Evolutionary conservation across 2,888 invertebrate genomes (phyloP).

Genomic region (Cataglyphis livida): DNA sequence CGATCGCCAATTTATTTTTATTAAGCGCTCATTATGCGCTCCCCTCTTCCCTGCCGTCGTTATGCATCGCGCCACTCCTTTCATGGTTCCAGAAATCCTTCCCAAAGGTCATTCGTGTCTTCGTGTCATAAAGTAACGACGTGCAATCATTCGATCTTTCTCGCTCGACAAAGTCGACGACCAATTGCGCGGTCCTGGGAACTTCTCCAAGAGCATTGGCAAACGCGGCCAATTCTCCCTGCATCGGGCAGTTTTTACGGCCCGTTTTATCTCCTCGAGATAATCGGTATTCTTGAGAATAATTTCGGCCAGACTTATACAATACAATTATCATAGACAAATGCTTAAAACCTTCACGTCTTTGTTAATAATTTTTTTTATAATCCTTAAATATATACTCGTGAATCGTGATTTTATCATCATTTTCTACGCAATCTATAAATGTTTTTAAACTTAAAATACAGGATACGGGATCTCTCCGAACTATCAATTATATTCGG

Average conservation of each 20-base stretch:
- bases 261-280: slow-evolving; percentile 22
- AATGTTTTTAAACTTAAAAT: background rate
- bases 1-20: slow-evolving; percentile 62
- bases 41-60: slow-evolving; percentile 30
- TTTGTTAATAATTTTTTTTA: background rate
- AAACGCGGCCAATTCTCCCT: slow-evolving; percentile 41
- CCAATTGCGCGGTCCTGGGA: slow-evolving; percentile 42
- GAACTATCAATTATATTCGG: background rate
- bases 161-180: slow-evolving; percentile 38
- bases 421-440: background rate
- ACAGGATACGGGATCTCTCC: background rate
- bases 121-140: slow-evolving; percentile 57
- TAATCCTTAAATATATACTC: background rate
- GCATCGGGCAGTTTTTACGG: slow-evolving; percentile 42
- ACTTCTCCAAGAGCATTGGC: slow-evolving; percentile 41
- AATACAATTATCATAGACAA: slow-evolving; percentile 8
- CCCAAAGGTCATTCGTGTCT: slow-evolving; percentile 37
- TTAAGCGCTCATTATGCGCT: slow-evolving; percentile 61
- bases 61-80: slow-evolving; percentile 24
- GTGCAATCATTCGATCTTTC: slow-evolving; percentile 45
- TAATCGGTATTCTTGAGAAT: slow-evolving; percentile 46
- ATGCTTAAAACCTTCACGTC: slow-evolving; percentile 10
- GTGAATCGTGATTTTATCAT: background rate
- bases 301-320: slow-evolving; percentile 19
- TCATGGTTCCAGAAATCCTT: slow-evolving; percentile 8